Evolutionary conservation across 1,140 invertebrate genomes (phyloP).

Genomic region (Micrasema minimum): DNA sequence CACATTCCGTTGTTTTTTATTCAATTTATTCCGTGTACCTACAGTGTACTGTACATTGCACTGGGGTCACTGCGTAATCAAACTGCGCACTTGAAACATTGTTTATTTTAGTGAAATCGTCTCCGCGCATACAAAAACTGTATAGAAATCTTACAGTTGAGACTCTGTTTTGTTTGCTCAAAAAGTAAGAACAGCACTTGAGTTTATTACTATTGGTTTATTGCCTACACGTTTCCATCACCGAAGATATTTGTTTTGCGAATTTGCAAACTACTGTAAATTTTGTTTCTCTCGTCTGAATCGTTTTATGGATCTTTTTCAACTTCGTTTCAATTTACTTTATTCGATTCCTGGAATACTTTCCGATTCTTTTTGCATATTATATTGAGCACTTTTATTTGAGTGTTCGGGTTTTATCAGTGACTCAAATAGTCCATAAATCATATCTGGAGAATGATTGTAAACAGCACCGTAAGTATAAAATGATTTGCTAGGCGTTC

Average conservation of each 20-base stretch:
- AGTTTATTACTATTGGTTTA: slow-evolving; percentile 34
- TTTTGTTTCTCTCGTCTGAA: slow-evolving; percentile 9
- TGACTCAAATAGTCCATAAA: too few species aligned
- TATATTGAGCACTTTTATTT: too few species aligned
- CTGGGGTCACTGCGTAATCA: slow-evolving; percentile 28
- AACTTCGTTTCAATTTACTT: neutral
- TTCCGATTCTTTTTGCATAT: too few species aligned
- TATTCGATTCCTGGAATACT: too few species aligned
- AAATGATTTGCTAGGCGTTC: too few species aligned
- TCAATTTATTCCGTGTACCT: slow-evolving; percentile 38
- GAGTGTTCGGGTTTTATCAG: too few species aligned
- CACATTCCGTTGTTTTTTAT: slow-evolving; percentile 31
- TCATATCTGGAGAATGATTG: too few species aligned
- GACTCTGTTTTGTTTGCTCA: slow-evolving; percentile 4
- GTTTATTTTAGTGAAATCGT: slow-evolving; percentile 7
- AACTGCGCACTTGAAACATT: slow-evolving; percentile 17
- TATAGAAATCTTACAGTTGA: slow-evolving; percentile 4
- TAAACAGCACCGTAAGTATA: too few species aligned
- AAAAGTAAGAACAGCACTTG: slow-evolving; percentile 14
- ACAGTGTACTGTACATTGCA: too few species aligned
- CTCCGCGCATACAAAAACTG: neutral
- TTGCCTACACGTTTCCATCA: slow-evolving; percentile 6
- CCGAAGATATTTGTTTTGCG: slow-evolving; percentile 28
- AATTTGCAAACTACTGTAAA: slow-evolving; percentile 31
- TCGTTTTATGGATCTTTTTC: neutral